Evolutionary conservation across 2,113 vertebrate species (phyloP), one percentile per base, ranked within the genome.

Genomic region (Motacilla alba): DNA sequence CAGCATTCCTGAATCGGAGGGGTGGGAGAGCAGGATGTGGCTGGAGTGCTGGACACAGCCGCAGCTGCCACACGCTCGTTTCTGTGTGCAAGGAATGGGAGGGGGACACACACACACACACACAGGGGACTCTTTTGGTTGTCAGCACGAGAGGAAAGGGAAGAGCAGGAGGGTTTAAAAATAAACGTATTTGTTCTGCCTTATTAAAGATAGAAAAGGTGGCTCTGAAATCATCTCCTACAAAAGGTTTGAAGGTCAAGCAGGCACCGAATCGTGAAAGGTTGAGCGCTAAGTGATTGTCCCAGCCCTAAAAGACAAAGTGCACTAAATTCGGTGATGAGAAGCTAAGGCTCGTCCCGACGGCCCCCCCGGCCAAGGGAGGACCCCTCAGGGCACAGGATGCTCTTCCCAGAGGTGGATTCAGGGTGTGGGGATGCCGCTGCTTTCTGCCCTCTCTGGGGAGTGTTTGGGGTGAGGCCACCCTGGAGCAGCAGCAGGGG

Each of bases 191-290:
- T 95, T 94, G 95, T 95, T 97, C 94, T 93, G 94, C 95, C 97
- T 98, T 97, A 96, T 93, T 97, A 96, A 95, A 88, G 68, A 96
- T 90, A 96, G 66, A 94, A 97, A 97, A 97, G 92, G 94, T 95
- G 83, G 92, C 87, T 95, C 44, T 59, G 96, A 76, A 91, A 94
- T 93, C 87, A 75, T 84, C 81, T 94, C 94, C 97, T 68, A 72
- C 74, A 91, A 96, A 93, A 96, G 90, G 93, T 83, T 96, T 94
- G 93, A 89, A 94, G 96, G 94, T 95, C 85, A 77, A 87, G 92
- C 90, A 67, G 63, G 95, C 95, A 86, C 87, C 67, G 41, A 75
- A 58, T 92, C 27, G 33, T 15, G 1, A 56, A 87, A 96, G 93
- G 97, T 95, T 49, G 92, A 97, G 94, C 56, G 10, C 94, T 73